Evolutionary conservation across 2,113 vertebrate species (phyloP).

Genomic region (Hippocampus barbouri): DNA sequence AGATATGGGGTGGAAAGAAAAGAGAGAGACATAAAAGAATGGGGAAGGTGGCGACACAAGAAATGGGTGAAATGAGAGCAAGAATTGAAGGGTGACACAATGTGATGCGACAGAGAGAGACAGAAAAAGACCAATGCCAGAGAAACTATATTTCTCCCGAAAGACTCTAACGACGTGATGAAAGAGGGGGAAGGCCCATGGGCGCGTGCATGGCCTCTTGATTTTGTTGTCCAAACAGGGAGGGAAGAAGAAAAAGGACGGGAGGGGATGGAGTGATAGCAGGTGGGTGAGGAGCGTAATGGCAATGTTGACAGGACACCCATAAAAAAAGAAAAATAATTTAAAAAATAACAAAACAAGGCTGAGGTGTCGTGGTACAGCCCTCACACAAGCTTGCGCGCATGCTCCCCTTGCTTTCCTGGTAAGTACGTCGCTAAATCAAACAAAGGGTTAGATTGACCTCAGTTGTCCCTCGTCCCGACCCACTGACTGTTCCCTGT

Average conservation of each 20-base stretch:
- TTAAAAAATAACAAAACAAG: conserved; percentile 9
- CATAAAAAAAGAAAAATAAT: conserved; percentile 45
- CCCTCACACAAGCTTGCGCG: background rate
- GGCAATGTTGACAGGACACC: conserved; percentile 47
- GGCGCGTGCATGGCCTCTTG: conserved; percentile 32
- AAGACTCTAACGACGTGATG: conserved; percentile 48
- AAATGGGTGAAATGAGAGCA: conserved; percentile 2
- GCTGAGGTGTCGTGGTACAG: conserved; percentile 7
- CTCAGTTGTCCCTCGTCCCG: conserved; percentile 34
- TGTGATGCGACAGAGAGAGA: conserved; percentile 18
- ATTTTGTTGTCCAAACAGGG: conserved; percentile 62
- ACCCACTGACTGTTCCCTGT: conserved; percentile 22
- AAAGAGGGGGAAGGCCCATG: conserved; percentile 45
- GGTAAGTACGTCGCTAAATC: conserved; percentile 61
- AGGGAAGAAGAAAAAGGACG: conserved; percentile 1
- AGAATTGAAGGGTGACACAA: conserved; percentile 21
- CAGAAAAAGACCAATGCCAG: conserved; percentile 2
- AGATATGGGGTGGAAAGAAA: conserved; percentile 6
- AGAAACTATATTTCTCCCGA: conserved; percentile 50
- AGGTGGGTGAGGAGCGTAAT: conserved; percentile 47
- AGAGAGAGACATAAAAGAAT: conserved; percentile 16
- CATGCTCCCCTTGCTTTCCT: conserved; percentile 9
- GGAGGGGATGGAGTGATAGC: background rate
- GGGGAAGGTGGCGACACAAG: conserved; percentile 4
- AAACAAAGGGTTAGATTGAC: conserved; percentile 46